Conservation (phyloP, 1,140 invertebrate genomes). For the Zaprionus inermis region DNA sequence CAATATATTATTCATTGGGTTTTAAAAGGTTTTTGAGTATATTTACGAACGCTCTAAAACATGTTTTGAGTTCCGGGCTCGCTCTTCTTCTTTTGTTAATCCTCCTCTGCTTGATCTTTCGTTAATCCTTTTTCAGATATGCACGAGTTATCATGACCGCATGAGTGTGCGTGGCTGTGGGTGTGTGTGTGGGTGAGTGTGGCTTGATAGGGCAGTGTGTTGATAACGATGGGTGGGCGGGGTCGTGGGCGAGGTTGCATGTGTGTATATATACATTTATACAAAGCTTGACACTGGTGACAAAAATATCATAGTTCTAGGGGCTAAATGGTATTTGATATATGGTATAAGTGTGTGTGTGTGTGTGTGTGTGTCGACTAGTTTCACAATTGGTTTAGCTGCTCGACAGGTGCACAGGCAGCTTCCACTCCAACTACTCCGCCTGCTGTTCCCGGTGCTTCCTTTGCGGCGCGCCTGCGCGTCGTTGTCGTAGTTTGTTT, state of each 20-base stretch:
- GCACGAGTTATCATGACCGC: too few relatives aligned
- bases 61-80: slow-evolving; percentile 31
- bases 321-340: neutral
- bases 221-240: neutral
- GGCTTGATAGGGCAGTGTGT: neutral
- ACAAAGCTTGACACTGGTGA: slow-evolving; percentile 34
- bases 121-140: neutral
- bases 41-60: slow-evolving; percentile 20
- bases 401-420: slow-evolving; percentile 15
- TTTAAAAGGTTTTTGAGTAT: slow-evolving; percentile 23
- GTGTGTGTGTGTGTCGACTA: slow-evolving; percentile 52
- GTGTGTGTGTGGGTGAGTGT: neutral
- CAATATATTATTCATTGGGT: slow-evolving; percentile 38
- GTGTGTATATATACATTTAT: slow-evolving; percentile 32
- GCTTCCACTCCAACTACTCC: slow-evolving; percentile 16
- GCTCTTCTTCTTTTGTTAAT: neutral
- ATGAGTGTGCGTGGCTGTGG: slow-evolving; percentile 1
- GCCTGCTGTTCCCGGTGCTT: slow-evolving; percentile 1
- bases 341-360: neutral
- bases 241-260: slow-evolving; percentile 24
- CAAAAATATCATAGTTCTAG: slow-evolving; percentile 18
- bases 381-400: slow-evolving; percentile 62
- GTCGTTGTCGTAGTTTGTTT: slow-evolving; percentile 4
- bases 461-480: slow-evolving; percentile 27
- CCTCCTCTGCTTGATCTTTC: neutral